Conservation (phyloP, 2,113 vertebrate genomes). For the Oncorhynchus clarkii region DNA sequence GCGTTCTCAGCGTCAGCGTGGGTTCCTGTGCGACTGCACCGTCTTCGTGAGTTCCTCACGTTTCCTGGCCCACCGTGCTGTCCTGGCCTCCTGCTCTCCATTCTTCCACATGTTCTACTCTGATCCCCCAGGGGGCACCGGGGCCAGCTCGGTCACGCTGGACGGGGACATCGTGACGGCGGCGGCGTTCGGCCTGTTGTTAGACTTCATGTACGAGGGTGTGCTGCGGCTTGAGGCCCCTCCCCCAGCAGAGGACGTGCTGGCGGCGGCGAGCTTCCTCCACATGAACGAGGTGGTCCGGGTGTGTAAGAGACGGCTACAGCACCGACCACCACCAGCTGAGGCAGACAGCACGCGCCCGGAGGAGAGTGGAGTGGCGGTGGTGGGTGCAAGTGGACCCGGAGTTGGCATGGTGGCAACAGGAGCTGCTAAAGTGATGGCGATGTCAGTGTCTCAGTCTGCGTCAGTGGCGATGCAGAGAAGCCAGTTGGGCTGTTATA, state of each 20-base stretch:
- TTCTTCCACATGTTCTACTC: conserved; percentile 96
- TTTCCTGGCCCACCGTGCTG: conserved; percentile 87
- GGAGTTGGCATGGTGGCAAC: conserved; percentile 18
- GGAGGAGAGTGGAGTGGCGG: conserved; percentile 71
- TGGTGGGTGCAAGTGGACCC: conserved; percentile 11
- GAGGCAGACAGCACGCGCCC: conserved; percentile 92
- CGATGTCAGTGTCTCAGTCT: conserved; percentile 24
- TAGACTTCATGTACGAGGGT: conserved; percentile 94
- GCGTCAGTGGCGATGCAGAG: conserved; percentile 26
- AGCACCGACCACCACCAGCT: conserved; percentile 78
- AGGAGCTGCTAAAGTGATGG: conserved; percentile 31
- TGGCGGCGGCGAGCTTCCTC: conserved; percentile 91
- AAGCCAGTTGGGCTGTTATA: conserved; percentile 34
- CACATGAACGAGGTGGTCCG: conserved; percentile 96
- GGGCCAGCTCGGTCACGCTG: conserved; percentile 75
- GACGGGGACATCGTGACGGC: conserved; percentile 92
- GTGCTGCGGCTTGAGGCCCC: conserved; percentile 78
- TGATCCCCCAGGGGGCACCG: conserved; percentile 68
- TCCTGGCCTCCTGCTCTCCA: conserved; percentile 89
- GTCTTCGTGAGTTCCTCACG: conserved; percentile 82
- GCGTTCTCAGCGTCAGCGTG: conserved; percentile 85
- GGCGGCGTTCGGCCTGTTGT: conserved; percentile 83
- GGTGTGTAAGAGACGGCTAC: conserved; percentile 87
- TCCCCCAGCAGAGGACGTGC: conserved; percentile 87
- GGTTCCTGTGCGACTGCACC: conserved; percentile 92